Evolutionary conservation across 2,113 vertebrate species (phyloP).

Genomic region (Gasterosteus aculeatus): DNA sequence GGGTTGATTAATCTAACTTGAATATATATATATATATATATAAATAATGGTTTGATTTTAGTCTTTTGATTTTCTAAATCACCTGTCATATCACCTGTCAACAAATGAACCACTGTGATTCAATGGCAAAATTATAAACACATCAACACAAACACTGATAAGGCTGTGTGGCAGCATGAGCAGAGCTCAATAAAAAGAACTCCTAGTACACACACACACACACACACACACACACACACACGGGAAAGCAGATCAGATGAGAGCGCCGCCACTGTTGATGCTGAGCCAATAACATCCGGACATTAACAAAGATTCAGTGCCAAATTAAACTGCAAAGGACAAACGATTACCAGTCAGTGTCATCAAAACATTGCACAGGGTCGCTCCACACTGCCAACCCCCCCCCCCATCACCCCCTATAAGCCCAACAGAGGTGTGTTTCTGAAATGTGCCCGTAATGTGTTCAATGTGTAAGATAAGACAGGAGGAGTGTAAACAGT

Average conservation of each 20-base stretch:
- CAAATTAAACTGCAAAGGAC: slow-evolving; percentile 53
- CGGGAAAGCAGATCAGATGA: slow-evolving; percentile 46
- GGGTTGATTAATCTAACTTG: neutral
- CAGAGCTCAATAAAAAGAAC: slow-evolving; percentile 1
- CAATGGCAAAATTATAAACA: neutral
- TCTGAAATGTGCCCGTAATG: slow-evolving; percentile 52
- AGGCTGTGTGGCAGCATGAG: neutral
- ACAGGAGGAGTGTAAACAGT: slow-evolving; percentile 55
- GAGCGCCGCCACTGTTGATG: slow-evolving; percentile 46
- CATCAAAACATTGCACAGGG: slow-evolving; percentile 60
- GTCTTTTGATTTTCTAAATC: neutral
- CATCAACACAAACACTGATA: neutral
- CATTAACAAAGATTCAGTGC: slow-evolving; percentile 38
- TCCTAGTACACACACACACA: neutral
- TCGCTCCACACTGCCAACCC: neutral
- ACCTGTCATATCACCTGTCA: too few relatives aligned
- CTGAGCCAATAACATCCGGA: slow-evolving; percentile 54
- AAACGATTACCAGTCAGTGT: slow-evolving; percentile 25
- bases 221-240: slow-evolving; percentile 16
- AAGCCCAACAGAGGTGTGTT: slow-evolving; percentile 47
- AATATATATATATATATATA: too few relatives aligned
- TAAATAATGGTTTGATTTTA: neutral
- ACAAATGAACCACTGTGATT: neutral
- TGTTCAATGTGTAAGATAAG: slow-evolving; percentile 59
- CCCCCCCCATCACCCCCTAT: neutral